These are phyloP conservation scores for Yponomeuta cagnagella DNA, from an alignment of 2,888 invertebrate genomes.

Conservation along the genomic window DNA sequence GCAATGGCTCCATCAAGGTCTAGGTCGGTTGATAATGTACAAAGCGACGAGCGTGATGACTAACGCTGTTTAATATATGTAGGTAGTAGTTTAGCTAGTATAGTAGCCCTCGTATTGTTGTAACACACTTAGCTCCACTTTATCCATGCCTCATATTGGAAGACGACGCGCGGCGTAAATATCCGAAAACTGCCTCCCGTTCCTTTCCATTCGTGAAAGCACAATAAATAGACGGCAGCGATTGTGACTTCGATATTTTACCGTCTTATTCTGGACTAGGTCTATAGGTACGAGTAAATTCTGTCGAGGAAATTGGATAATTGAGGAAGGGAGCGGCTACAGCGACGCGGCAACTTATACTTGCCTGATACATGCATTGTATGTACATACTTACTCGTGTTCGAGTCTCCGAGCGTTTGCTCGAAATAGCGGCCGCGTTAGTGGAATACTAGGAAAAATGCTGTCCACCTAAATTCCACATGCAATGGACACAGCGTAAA, in stretches of 20 bases:
- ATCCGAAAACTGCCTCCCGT: not conserved
- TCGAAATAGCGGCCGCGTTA: not conserved
- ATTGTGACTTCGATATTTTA: not conserved
- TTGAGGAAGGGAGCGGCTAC: conserved; percentile 63
- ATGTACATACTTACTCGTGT: not conserved
- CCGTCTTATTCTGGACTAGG: conserved; percentile 32
- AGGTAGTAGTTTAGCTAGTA: not conserved
- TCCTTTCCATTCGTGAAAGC: not conserved
- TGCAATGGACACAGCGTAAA: not conserved
- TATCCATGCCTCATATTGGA: not conserved
- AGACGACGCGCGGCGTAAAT: not conserved
- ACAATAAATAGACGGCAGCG: not conserved
- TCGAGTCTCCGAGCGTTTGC: not conserved
- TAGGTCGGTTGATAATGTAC: conserved; percentile 40
- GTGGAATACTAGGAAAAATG: not conserved
- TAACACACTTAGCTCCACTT: too few species aligned
- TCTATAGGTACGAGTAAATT: conserved; percentile 28
- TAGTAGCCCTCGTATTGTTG: too few species aligned
- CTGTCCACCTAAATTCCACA: not conserved
- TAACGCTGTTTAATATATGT: not conserved
- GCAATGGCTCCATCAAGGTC: conserved; percentile 36
- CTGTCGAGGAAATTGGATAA: conserved; percentile 65
- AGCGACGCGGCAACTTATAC: conserved; percentile 15
- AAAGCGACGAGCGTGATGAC: conserved; percentile 2
- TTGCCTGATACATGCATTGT: not conserved